These are phyloP conservation scores for Dascillus cervinus DNA, from an alignment of 2,888 invertebrate species.

Conservation along the genomic window DNA sequence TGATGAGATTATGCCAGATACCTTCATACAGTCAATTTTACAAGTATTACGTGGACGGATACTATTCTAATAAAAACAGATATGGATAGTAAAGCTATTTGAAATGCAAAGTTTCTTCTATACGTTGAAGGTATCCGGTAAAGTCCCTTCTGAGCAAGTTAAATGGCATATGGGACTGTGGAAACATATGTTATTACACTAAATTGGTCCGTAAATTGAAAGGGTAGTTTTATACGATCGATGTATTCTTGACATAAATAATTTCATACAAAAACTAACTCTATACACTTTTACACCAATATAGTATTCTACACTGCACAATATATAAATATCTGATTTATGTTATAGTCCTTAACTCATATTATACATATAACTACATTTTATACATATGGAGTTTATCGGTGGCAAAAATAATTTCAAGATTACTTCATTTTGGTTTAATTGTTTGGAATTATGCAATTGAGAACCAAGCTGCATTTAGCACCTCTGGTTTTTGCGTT, in stretches of 20 bases:
- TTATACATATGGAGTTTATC: conserved; percentile 18
- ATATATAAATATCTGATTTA: conserved; percentile 26
- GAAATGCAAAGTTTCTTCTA: too few relatives aligned
- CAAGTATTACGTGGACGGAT: conserved; percentile 36
- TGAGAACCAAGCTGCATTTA: too few relatives aligned
- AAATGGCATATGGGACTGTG: conserved; percentile 22
- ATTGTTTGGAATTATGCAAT: too few relatives aligned
- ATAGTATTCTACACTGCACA: conserved; percentile 31
- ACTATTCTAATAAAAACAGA: conserved; percentile 32
- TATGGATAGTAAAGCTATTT: conserved; percentile 18
- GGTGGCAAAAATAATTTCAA: too few relatives aligned
- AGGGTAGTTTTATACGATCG: conserved; percentile 23
- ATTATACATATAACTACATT: conserved; percentile 26
- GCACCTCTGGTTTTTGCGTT: too few relatives aligned
- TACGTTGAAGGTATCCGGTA: conserved; percentile 18
- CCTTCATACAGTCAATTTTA: too few relatives aligned
- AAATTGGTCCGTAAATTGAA: conserved; percentile 32
- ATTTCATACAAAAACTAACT: conserved; percentile 33
- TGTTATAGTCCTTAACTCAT: conserved; percentile 19
- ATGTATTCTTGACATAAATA: conserved; percentile 28
- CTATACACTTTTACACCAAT: conserved; percentile 35
- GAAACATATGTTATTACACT: conserved; percentile 20
- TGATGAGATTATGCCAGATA: too few relatives aligned
- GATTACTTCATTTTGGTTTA: too few relatives aligned
- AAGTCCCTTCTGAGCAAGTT: conserved; percentile 17